Conservation (phyloP, 2,113 vertebrate species). For the Urocynchramus pylzowi region DNA sequence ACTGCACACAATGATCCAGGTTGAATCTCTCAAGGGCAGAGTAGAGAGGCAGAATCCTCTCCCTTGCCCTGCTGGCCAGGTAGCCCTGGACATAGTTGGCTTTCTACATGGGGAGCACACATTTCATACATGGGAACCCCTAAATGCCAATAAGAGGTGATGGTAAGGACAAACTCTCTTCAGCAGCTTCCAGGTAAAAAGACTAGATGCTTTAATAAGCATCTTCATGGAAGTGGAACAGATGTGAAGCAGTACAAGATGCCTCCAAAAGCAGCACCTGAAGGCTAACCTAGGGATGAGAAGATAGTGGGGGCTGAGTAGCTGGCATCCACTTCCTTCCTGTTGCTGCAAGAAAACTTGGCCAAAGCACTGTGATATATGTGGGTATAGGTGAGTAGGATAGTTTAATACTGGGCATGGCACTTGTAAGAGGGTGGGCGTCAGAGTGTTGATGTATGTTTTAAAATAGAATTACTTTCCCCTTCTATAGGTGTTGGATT, state of each 20-base stretch:
- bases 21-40: neutral
- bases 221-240: neutral
- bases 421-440: neutral
- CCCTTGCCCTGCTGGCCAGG: accelerated
- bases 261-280: neutral
- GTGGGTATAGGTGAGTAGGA: too few species aligned
- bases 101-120: neutral
- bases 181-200: neutral
- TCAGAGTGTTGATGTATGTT: neutral
- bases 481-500: neutral
- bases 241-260: neutral
- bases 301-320: neutral
- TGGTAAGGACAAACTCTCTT: neutral
- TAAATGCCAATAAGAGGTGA: neutral
- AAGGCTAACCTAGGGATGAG: neutral
- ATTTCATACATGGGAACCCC: too few species aligned
- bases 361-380: neutral
- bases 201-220: neutral
- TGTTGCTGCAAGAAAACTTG: neutral
- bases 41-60: neutral
- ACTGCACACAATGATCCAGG: neutral
- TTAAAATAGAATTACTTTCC: neutral
- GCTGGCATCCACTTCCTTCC: neutral
- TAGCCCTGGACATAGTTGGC: neutral
- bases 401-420: neutral